These are phyloP conservation scores for Luperina nickerlii DNA, from an alignment of 2,888 invertebrate genomes.

Conservation along the genomic window DNA sequence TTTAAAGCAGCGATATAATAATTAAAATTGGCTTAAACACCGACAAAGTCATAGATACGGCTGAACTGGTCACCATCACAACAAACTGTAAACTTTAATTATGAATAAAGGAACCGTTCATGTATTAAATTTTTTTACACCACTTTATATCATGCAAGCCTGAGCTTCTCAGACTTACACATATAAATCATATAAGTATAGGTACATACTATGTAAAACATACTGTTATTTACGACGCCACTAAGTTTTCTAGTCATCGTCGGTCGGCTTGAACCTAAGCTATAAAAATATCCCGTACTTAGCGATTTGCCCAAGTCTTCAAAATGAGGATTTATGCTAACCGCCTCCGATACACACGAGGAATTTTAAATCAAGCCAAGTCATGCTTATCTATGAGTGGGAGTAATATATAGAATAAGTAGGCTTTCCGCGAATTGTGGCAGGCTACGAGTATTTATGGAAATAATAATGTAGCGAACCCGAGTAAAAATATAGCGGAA, in stretches of 20 bases:
- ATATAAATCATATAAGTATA: not conserved
- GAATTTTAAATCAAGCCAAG: constrained; percentile 57
- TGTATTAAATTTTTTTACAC: not conserved
- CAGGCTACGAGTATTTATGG: constrained; percentile 4
- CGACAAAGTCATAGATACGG: not conserved
- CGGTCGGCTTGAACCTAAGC: constrained; percentile 21
- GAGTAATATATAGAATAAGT: constrained; percentile 23
- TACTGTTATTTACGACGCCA: constrained; percentile 39
- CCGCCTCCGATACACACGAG: constrained; percentile 41
- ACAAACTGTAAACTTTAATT: not conserved
- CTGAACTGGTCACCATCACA: not conserved
- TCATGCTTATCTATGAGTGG: constrained; percentile 39
- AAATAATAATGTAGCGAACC: not conserved
- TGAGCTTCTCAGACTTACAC: not conserved
- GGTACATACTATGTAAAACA: constrained; percentile 30
- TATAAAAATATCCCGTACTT: constrained; percentile 53
- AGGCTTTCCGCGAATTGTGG: constrained; percentile 5
- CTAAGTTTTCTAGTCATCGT: constrained; percentile 37
- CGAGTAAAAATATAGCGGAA: not conserved
- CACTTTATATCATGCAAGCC: not conserved
- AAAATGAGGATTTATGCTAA: constrained; percentile 48
- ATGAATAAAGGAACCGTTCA: not conserved
- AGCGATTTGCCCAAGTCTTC: constrained; percentile 43
- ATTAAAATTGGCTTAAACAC: not conserved
- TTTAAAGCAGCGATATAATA: not conserved